phyloP scores from a whole-genome alignment of 2,113 vertebrate genomes.

The Lepisosteus oculatus region DNA sequence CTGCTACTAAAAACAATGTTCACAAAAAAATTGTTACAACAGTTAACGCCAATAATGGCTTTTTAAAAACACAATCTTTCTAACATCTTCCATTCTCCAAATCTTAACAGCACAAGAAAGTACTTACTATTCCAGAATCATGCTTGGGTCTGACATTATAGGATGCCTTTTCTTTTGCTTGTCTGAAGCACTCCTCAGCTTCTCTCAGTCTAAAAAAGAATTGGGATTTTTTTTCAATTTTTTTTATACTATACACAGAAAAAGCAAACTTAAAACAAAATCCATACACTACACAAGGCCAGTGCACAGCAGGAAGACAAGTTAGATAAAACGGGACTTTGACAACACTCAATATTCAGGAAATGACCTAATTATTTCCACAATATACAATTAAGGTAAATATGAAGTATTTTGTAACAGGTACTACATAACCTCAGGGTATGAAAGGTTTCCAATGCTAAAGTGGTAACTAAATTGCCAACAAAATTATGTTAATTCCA shows the following conservation, averaged over 20 bases:
- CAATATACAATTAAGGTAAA: too few relatives aligned
- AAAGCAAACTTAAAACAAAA: too few relatives aligned
- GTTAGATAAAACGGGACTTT: too few relatives aligned
- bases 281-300: too few relatives aligned
- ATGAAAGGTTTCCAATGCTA: background rate
- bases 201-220: conserved; percentile 75
- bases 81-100: background rate
- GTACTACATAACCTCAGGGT: background rate
- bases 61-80: background rate
- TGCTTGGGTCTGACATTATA: conserved; percentile 94
- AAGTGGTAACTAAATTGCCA: background rate
- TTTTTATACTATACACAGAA: too few relatives aligned
- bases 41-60: background rate
- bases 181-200: conserved; percentile 85
- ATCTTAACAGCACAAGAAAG: too few relatives aligned
- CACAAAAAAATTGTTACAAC: too few relatives aligned
- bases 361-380: too few relatives aligned
- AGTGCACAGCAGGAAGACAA: too few relatives aligned
- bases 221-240: too few relatives aligned
- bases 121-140: conserved; percentile 90
- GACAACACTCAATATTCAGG: too few relatives aligned
- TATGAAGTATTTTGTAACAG: background rate
- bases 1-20: background rate
- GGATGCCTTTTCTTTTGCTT: conserved; percentile 87
- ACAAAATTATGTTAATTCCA: conserved; percentile 11